Conservation (phyloP, 2,797 vertebrate species). For the Adelosebastes latens region DNA sequence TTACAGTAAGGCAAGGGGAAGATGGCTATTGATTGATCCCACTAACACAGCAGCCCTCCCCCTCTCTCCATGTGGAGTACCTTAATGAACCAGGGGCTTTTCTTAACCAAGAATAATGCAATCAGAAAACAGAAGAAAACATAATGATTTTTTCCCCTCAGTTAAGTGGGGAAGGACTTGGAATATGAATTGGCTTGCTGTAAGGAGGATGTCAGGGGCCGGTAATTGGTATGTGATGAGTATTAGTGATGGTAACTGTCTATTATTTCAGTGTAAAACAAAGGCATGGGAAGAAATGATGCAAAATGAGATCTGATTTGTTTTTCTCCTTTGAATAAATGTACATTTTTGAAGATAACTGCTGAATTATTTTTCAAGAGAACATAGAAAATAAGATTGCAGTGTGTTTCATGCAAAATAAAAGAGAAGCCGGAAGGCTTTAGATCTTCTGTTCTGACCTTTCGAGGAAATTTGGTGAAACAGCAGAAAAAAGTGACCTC, state of each 20-base stretch:
- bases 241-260: conserved; percentile 19
- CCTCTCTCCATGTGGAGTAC: conserved; percentile 54
- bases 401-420: background rate
- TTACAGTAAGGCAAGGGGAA: conserved; percentile 86
- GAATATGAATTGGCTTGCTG: conserved; percentile 48
- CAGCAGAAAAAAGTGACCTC: conserved; percentile 85
- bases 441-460: conserved; percentile 43
- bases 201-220: conserved; percentile 40
- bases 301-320: background rate
- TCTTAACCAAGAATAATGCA: conserved; percentile 72
- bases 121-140: conserved; percentile 58
- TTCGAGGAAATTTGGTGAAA: conserved; percentile 76
- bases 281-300: background rate
- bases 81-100: conserved; percentile 70
- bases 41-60: conserved; percentile 76
- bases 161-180: conserved; percentile 51
- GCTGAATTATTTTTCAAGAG: background rate
- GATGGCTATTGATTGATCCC: conserved; percentile 85
- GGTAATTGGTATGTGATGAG: conserved; percentile 41
- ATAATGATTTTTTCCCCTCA: conserved; percentile 66
- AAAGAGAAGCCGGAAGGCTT: conserved; percentile 9
- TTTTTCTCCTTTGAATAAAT: background rate
- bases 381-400: conserved; percentile 8
- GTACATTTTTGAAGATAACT: background rate
- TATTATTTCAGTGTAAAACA: conserved; percentile 17